Conservation (phyloP, 2,888 invertebrate genomes). For the Griposia aprilina region DNA sequence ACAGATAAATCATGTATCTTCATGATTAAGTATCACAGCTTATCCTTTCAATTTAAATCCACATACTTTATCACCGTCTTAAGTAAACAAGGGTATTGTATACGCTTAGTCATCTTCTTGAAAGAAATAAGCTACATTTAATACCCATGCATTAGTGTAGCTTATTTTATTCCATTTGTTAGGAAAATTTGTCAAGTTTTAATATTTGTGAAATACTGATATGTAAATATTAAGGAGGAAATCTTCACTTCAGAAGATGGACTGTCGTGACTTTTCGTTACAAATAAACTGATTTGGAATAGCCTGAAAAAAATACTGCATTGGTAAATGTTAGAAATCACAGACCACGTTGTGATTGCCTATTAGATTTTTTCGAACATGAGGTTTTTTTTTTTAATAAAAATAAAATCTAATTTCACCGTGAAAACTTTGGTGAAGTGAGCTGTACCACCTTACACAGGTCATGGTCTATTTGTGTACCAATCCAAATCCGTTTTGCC, state of each 20-base stretch:
- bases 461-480: too few species aligned
- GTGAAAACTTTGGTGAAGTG: too few species aligned
- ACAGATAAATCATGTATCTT: slow-evolving; percentile 16
- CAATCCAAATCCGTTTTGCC: too few species aligned
- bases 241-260: background rate
- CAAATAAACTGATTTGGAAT: background rate
- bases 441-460: too few species aligned
- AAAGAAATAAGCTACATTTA: slow-evolving; percentile 32
- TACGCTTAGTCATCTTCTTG: slow-evolving; percentile 31
- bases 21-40: slow-evolving; percentile 48
- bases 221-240: slow-evolving; percentile 6
- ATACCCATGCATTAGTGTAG: too few species aligned
- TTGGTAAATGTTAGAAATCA: background rate
- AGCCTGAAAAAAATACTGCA: background rate
- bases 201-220: slow-evolving; percentile 4
- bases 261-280: background rate
- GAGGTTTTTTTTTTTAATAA: too few species aligned
- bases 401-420: too few species aligned
- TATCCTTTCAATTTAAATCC: slow-evolving; percentile 34
- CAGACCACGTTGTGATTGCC: too few species aligned
- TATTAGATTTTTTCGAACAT: too few species aligned
- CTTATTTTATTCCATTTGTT: slow-evolving; percentile 33
- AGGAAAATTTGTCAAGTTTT: slow-evolving; percentile 13
- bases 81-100: slow-evolving; percentile 27
- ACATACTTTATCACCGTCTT: slow-evolving; percentile 56